Conservation (phyloP, 2,113 vertebrate species). For the Pelmatolapia mariae region DNA sequence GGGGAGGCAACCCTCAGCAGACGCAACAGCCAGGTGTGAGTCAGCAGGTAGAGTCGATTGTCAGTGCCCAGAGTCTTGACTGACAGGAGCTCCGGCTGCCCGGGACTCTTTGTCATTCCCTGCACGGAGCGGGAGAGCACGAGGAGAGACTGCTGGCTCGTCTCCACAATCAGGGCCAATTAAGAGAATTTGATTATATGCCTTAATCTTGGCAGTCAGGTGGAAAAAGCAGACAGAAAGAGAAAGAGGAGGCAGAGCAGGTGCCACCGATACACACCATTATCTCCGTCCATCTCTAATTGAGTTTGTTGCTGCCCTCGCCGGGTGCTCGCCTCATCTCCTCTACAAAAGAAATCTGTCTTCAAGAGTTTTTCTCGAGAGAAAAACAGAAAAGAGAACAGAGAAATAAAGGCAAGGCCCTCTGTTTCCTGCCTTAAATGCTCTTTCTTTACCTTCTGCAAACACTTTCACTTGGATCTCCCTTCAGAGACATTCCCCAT, state of each 20-base stretch:
- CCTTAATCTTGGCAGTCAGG: slow-evolving; percentile 51
- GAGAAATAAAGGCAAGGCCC: neutral
- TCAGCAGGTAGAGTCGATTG: neutral
- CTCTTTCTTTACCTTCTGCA: neutral
- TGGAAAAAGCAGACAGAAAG: slow-evolving; percentile 25
- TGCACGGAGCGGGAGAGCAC: neutral
- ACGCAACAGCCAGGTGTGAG: slow-evolving; percentile 5
- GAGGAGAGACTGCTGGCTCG: neutral
- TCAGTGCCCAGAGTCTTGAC: slow-evolving; percentile 14
- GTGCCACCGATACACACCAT: slow-evolving; percentile 35
- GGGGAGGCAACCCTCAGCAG: neutral
- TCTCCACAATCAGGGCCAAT: slow-evolving; percentile 40
- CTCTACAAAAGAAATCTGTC: neutral
- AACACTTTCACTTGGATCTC: neutral
- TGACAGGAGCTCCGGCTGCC: neutral
- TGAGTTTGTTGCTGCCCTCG: slow-evolving; percentile 14
- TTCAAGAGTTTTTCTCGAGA: neutral
- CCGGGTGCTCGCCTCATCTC: neutral
- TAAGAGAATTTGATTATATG: slow-evolving; percentile 51
- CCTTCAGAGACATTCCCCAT: neutral
- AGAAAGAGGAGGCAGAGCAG: slow-evolving; percentile 38
- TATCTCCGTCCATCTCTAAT: slow-evolving; percentile 40
- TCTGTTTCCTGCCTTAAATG: neutral
- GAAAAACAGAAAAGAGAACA: neutral
- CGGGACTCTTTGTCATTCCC: slow-evolving; percentile 3